A percentile compares a stretch with the other conserved stretches of the same genome.
These are phyloP conservation scores for Chionodraco myersi DNA, from an alignment of 2,113 vertebrate genomes.

Conservation along the genomic window DNA sequence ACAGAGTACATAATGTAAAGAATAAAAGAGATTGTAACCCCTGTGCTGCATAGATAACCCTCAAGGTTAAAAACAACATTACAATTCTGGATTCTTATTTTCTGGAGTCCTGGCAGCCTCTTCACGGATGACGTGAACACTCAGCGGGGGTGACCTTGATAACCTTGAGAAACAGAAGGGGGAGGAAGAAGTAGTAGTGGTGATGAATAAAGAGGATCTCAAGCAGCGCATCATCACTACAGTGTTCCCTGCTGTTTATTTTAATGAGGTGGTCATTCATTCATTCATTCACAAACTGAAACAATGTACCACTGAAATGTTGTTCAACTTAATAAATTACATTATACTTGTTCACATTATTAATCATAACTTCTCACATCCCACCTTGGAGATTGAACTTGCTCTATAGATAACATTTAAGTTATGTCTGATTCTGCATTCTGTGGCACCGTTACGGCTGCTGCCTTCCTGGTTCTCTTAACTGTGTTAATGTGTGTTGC, in stretches of 20 bases:
- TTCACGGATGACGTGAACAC: background rate
- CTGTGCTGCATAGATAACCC: background rate
- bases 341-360: background rate
- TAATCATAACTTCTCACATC: background rate
- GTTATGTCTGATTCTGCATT: background rate
- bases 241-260: background rate
- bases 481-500: too few species aligned
- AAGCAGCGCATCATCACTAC: background rate
- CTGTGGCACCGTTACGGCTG: background rate
- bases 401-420: too few species aligned
- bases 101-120: background rate
- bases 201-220: background rate
- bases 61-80: background rate
- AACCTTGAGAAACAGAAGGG: background rate
- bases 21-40: background rate
- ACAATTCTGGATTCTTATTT: background rate
- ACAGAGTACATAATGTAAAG: background rate
- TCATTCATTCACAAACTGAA: background rate
- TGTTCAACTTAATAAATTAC: background rate
- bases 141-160: background rate
- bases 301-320: background rate
- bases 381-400: background rate
- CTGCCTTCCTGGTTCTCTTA: too few species aligned
- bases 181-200: too few species aligned
- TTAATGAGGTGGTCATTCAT: background rate